Evolutionary conservation across 2,113 vertebrate genomes (phyloP), one percentile per base, ranked within the genome.

Genomic region (Pelecanoides urinatrix): DNA sequence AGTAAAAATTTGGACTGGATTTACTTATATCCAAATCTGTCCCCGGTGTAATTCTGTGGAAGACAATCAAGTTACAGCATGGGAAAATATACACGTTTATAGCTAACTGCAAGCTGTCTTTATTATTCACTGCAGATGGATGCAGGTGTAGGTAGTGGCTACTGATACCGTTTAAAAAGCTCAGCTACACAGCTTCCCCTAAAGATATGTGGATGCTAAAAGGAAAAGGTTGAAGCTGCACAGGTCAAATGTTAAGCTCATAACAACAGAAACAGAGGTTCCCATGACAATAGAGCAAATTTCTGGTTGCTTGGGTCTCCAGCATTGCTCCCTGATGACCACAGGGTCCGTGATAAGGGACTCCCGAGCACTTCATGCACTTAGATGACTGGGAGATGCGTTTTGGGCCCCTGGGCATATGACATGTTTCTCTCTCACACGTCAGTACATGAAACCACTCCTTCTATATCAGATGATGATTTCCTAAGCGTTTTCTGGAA

Each of bases 121-220:
- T 86, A 45, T 95, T 93, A 94, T 55, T 92, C 72, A 29, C 56
- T 92, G 83, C 88, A 96, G 94, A 93, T 91, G 90, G 79, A 71
- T 32, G 40, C 86, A 95, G 94, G 83, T 90, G 78, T 52, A 96
- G 52, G 88, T 49, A 77, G 79, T 89, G 75, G 95, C 94, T 96
- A 96, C 96, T n/a, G 95, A 90, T 90, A 36, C 26, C 2, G 0
- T 72, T 80, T n/a, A 65, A 84, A 84, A 92, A 95, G 14, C 59
- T 77, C 59, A 59, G 38, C 78, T 73, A 49, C 40, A 16, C 22
- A 30, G 55, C 65, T 93, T 73, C 38, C 78, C 70, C 81, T 86
- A 18, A 76, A 95, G 75, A 71, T 10, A 47, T 5, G 47, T 36
- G 34, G 34, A 83, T 40, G 66, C 25, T 93, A 14, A 81, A 87